These are phyloP conservation scores for Hypomesus transpacificus DNA, from an alignment of 2,113 vertebrate species.

Conservation along the genomic window DNA sequence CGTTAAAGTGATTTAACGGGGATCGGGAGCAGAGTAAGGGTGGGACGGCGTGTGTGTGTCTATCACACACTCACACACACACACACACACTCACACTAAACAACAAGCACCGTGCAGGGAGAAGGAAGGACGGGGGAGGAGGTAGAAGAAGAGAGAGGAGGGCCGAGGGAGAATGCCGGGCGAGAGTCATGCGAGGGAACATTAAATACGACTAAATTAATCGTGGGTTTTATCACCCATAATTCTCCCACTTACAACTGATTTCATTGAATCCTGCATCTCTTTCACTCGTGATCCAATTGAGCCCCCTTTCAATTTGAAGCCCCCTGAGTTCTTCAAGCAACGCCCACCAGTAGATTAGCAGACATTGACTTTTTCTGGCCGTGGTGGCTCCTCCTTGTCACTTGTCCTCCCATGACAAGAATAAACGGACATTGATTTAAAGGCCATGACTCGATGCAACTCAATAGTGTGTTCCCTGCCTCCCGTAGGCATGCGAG, in stretches of 20 bases:
- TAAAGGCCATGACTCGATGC: slow-evolving; percentile 21
- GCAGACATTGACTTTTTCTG: background rate
- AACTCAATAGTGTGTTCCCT: slow-evolving; percentile 30
- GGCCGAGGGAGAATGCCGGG: background rate
- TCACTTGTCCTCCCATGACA: slow-evolving; percentile 37
- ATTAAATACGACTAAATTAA: background rate
- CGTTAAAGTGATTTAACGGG: slow-evolving; percentile 36
- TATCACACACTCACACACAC: background rate
- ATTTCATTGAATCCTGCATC: slow-evolving; percentile 3
- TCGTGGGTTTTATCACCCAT: background rate
- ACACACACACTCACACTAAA: slow-evolving; percentile 3
- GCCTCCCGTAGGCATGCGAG: slow-evolving; percentile 3
- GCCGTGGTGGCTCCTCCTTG: slow-evolving; percentile 9
- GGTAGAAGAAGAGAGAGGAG: background rate
- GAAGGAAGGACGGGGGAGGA: slow-evolving; percentile 23
- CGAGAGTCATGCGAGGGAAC: background rate
- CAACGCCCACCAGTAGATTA: background rate
- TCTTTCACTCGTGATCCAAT: background rate
- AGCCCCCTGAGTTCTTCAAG: background rate
- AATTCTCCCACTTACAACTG: background rate
- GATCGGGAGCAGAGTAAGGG: background rate
- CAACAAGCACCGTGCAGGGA: slow-evolving; percentile 9
- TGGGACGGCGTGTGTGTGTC: background rate
- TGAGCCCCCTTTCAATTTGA: background rate
- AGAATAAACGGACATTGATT: slow-evolving; percentile 45